A percentile compares a stretch with the other conserved stretches of the same genome.
These are phyloP conservation scores for Passer domesticus DNA, from an alignment of 2,113 vertebrate genomes.

Conservation along the genomic window DNA sequence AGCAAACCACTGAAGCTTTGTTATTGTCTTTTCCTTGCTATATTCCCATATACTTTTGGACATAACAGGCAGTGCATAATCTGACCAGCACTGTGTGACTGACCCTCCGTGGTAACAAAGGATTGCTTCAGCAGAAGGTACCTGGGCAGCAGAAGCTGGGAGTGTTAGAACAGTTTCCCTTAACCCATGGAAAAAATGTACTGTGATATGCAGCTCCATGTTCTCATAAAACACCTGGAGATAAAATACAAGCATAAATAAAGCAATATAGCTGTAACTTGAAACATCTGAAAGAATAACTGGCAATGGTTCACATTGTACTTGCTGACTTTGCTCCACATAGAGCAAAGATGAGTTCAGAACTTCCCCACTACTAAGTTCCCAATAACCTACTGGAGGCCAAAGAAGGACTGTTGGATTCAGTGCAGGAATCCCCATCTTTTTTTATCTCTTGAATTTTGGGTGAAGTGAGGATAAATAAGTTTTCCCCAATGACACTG, in stretches of 20 bases:
- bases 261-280: neutral
- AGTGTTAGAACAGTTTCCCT: neutral
- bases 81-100: neutral
- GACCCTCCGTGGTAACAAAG: neutral
- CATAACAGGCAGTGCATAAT: neutral
- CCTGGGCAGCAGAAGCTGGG: neutral
- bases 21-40: neutral
- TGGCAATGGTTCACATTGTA: neutral
- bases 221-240: neutral
- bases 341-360: neutral
- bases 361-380: neutral
- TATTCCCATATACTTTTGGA: neutral
- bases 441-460: neutral
- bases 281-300: neutral
- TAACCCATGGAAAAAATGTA: neutral
- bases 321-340: neutral
- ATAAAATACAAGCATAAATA: neutral
- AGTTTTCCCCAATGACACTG: neutral
- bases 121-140: neutral
- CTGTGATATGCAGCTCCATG: neutral
- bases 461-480: neutral
- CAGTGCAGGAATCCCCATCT: neutral
- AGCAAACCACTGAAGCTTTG: neutral
- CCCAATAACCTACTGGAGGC: neutral
- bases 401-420: neutral